These are phyloP conservation scores for Telmatherina bonti DNA, from an alignment of 2,797 vertebrate genomes.

Conservation along the genomic window DNA sequence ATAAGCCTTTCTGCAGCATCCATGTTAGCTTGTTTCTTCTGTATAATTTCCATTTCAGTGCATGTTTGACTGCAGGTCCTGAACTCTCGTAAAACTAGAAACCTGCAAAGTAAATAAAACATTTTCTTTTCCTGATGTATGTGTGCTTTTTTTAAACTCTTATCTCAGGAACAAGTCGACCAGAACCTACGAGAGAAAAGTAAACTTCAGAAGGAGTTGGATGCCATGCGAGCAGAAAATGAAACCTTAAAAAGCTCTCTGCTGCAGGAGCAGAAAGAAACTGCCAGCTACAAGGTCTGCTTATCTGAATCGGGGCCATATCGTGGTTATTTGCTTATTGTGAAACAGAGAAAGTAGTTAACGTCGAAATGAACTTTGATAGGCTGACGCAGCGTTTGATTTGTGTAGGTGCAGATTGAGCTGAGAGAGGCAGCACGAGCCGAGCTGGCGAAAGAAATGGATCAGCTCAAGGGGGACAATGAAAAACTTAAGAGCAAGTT, in stretches of 20 bases:
- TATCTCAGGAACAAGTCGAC: conserved; percentile 85
- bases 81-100: not conserved
- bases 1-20: too few relatives aligned
- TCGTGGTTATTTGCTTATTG: conserved; percentile 4
- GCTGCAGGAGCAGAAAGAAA: conserved; percentile 55
- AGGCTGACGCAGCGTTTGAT: conserved; percentile 9
- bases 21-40: too few relatives aligned
- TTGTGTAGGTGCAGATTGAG: conserved; percentile 80
- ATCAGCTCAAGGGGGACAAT: conserved; percentile 52
- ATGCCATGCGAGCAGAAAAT: conserved; percentile 54
- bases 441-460: conserved; percentile 57
- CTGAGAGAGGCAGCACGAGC: conserved; percentile 75
- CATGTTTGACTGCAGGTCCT: not conserved
- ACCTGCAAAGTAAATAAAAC: conserved; percentile 22
- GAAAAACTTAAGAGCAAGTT: conserved; percentile 43
- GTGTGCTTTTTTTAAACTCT: too few relatives aligned
- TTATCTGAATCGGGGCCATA: not conserved
- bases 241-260: conserved; percentile 57
- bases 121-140: conserved; percentile 10
- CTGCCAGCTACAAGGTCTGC: conserved; percentile 67
- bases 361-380: conserved; percentile 31
- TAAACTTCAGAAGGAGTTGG: conserved; percentile 62
- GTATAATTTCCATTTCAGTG: not conserved
- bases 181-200: conserved; percentile 79
- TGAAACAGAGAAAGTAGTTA: not conserved